Evolutionary conservation across 2,113 vertebrate genomes (phyloP).

Genomic region (Otis tarda): DNA sequence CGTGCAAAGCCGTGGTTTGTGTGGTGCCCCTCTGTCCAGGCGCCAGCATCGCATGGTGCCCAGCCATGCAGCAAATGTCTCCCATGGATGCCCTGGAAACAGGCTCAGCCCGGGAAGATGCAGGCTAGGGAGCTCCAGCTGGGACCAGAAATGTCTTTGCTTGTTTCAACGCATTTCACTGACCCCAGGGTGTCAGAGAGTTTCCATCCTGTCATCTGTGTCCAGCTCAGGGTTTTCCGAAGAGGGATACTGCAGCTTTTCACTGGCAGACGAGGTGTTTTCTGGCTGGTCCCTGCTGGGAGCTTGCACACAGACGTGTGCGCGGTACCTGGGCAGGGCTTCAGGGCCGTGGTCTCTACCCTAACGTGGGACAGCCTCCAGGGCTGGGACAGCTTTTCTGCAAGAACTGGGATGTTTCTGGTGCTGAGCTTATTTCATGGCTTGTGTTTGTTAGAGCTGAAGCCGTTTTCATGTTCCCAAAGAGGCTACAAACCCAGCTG

Average conservation of each 20-base stretch:
- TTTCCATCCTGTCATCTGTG: not conserved
- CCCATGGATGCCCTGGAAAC: not conserved
- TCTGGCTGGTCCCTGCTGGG: not conserved
- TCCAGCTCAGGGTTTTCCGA: not conserved
- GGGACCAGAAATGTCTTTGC: not conserved
- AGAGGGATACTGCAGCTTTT: not conserved
- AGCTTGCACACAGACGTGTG: not conserved
- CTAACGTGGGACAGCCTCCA: not conserved
- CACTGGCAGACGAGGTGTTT: not conserved
- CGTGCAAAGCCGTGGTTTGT: not conserved
- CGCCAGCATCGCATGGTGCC: fast-evolving
- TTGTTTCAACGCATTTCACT: not conserved
- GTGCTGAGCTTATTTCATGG: not conserved
- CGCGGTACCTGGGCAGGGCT: not conserved
- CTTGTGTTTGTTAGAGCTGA: not conserved
- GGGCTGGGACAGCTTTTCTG: not conserved
- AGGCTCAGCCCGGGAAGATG: not conserved
- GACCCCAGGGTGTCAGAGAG: not conserved
- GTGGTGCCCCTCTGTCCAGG: not conserved
- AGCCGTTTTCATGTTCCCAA: not conserved
- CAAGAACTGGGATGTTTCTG: not conserved
- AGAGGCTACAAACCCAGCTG: not conserved
- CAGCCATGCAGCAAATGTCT: not conserved
- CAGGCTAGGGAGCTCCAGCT: not conserved
- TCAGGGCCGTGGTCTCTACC: not conserved